These are phyloP conservation scores for Epicauta chinensis DNA, from an alignment of 1,140 invertebrate genomes.

Conservation along the genomic window DNA sequence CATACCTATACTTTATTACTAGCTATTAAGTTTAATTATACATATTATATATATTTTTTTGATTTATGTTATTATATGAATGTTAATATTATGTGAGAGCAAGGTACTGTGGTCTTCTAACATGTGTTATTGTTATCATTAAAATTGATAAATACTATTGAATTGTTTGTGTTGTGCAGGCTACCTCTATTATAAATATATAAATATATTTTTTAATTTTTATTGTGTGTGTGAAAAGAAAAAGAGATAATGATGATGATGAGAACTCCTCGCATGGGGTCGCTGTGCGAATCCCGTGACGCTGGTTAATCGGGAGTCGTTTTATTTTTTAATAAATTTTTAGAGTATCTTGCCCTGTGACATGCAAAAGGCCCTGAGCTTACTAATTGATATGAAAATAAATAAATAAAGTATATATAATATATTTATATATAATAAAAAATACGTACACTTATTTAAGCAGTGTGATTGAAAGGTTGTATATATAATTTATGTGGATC, in stretches of 20 bases:
- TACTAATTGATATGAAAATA: constrained; percentile 33
- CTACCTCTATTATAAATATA: constrained; percentile 22
- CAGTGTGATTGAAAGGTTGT: constrained; percentile 42
- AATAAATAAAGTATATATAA: constrained; percentile 24
- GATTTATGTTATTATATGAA: constrained; percentile 33
- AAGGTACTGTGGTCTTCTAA: constrained; percentile 39
- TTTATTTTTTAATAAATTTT: constrained; percentile 10
- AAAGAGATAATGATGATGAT: background rate
- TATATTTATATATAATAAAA: constrained; percentile 37
- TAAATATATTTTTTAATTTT: constrained; percentile 17
- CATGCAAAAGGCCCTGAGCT: constrained; percentile 36
- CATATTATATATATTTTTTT: constrained; percentile 26
- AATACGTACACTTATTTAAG: constrained; percentile 40
- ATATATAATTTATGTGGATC: constrained; percentile 44
- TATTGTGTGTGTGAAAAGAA: constrained; percentile 27
- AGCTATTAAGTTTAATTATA: constrained; percentile 32
- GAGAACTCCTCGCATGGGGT: constrained; percentile 14
- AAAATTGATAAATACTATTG: constrained; percentile 25
- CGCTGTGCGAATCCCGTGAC: constrained; percentile 20
- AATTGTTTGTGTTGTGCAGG: constrained; percentile 29
- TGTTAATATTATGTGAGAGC: constrained; percentile 30
- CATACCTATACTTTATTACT: constrained; percentile 28
- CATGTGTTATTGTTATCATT: constrained; percentile 31
- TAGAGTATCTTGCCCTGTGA: constrained; percentile 33
- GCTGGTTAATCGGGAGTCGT: constrained; percentile 20